Conservation (phyloP, 2,888 invertebrate species). For the Dolichopus griseipennis region DNA sequence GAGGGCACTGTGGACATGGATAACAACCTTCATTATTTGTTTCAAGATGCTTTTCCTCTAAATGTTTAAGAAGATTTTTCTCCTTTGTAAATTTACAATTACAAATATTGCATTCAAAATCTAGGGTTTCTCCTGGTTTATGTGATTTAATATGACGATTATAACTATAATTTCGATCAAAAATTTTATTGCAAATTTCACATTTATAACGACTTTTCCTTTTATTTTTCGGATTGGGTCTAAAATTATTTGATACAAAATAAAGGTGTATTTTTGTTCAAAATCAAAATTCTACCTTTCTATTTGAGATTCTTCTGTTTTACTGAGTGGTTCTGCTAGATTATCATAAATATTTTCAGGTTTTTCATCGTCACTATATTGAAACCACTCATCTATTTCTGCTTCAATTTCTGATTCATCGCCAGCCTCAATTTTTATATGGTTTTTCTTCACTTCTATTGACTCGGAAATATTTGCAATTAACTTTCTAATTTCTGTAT, state of each 20-base stretch:
- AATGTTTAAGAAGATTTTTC: slow-evolving; percentile 30
- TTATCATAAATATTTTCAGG: not conserved
- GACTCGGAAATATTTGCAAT: slow-evolving; percentile 19
- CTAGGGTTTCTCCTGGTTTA: slow-evolving; percentile 25
- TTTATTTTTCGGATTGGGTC: not conserved
- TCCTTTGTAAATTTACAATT: slow-evolving; percentile 29
- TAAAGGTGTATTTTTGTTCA: no score
- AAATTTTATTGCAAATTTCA: not conserved
- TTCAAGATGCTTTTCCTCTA: slow-evolving; percentile 27
- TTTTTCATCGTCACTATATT: slow-evolving; percentile 21
- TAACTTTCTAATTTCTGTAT: slow-evolving; percentile 36
- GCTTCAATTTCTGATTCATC: not conserved
- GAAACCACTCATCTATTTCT: not conserved
- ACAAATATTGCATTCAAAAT: slow-evolving; percentile 29
- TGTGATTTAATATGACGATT: not conserved
- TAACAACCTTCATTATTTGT: slow-evolving; percentile 22
- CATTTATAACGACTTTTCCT: not conserved
- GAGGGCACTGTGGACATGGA: slow-evolving; percentile 48
- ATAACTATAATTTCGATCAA: not conserved
- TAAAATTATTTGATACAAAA: not conserved
- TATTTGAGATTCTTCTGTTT: not conserved
- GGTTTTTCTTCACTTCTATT: slow-evolving; percentile 16
- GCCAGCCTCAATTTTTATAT: slow-evolving; percentile 16
- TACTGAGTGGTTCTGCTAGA: not conserved
- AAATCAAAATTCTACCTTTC: not conserved